Evolutionary conservation across 2,797 vertebrate species (phyloP).

Genomic region (Smutsia temminckii): DNA sequence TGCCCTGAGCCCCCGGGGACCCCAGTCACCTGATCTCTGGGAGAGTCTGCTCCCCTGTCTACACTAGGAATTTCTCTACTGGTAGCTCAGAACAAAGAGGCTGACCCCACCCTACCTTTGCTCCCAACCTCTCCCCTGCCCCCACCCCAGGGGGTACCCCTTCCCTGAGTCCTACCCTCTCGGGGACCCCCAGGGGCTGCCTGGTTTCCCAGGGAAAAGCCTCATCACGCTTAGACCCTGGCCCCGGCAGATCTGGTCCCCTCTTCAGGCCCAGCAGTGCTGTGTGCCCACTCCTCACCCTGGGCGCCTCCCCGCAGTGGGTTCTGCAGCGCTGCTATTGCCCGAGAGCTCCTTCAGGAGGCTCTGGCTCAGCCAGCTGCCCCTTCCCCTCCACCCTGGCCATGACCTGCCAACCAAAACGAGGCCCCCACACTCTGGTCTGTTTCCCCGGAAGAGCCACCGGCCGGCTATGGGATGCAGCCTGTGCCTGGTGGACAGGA

Average conservation of each 20-base stretch:
- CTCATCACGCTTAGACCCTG: not conserved
- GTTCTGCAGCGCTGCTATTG: not conserved
- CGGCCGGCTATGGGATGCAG: not conserved
- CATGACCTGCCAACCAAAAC: not conserved
- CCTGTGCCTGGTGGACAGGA: not conserved
- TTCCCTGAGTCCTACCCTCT: not conserved
- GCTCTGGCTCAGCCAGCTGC: not conserved
- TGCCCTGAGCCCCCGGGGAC: slow-evolving; percentile 53
- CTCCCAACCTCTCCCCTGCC: not conserved
- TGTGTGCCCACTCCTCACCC: fast-evolving
- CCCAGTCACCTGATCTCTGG: slow-evolving; percentile 74
- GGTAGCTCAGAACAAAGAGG: slow-evolving; percentile 70
- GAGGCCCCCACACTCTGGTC: not conserved
- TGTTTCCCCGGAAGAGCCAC: not conserved
- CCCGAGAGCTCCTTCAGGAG: not conserved
- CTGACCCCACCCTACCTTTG: not conserved
- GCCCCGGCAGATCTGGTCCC: not conserved
- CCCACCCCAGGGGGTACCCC: not conserved
- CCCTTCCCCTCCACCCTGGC: not conserved
- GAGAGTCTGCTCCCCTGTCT: slow-evolving; percentile 64
- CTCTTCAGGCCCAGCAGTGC: no score
- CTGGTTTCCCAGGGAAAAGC: not conserved
- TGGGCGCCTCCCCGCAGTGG: no score
- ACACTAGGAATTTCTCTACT: slow-evolving; percentile 8
- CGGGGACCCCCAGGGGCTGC: not conserved